Conservation (phyloP, 2,113 vertebrate species). For the Baryphthengus martii region DNA sequence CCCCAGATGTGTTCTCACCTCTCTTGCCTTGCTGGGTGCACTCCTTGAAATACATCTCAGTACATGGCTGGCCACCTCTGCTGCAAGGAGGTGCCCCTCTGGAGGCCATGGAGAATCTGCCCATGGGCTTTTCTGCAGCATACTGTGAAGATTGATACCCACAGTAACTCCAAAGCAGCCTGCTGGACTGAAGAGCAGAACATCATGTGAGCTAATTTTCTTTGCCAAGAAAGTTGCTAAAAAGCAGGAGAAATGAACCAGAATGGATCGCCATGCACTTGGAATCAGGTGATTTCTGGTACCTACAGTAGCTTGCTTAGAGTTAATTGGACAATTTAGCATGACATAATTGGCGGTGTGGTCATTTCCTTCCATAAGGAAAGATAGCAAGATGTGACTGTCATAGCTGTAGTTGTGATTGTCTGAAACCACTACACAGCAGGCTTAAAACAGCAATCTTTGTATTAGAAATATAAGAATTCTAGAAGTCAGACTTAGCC, state of each 20-base stretch:
- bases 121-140: neutral
- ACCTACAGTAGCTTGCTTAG: neutral
- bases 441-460: neutral
- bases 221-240: neutral
- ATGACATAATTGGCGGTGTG: neutral
- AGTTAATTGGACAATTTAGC: neutral
- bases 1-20: too few relatives aligned
- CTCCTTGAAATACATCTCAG: neutral
- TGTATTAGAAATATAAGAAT: neutral
- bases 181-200: neutral
- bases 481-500: neutral
- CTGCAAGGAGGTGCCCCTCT: neutral
- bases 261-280: neutral
- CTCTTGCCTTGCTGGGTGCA: accelerated
- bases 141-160: neutral
- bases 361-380: neutral
- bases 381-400: neutral
- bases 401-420: neutral
- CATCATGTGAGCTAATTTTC: accelerated
- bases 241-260: neutral
- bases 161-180: neutral
- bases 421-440: neutral
- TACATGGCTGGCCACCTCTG: neutral
- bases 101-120: neutral
- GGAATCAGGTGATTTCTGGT: neutral